Evolutionary conservation across 2,113 vertebrate species (phyloP), one percentile per base, ranked within the genome.

Genomic region (Odocoileus hemionus): DNA sequence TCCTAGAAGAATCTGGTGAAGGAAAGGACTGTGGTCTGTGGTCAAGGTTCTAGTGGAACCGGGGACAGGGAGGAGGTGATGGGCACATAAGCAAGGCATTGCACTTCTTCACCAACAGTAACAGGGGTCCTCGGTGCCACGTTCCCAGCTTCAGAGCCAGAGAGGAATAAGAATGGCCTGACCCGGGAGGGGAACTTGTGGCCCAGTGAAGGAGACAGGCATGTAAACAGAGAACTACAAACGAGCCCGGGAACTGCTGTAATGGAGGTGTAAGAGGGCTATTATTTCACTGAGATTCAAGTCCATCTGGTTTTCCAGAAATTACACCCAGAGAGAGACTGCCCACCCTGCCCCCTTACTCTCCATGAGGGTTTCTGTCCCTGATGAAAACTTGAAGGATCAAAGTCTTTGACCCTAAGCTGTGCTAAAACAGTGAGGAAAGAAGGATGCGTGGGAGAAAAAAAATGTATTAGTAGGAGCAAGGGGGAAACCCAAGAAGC

Each of bases 291-390:
- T 78, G 91, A 85, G 86, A 92, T 39, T 47, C 45, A 67, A 95
- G 76, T 89, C 74, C 84, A 52, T 95, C 67, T 96, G 94, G 57
- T 95, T 91, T 97, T 97, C 97, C 96, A 94, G 89, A 95, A 97
- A 95, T 94, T 89, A 90, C 52, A 89, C 94, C 94, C 96, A 89
- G 80, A 60, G 67, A 30, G 84, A 93, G 52, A 52, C 70, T 86
- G 55, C 58, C 55, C 39, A 52, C 82, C 79, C 82, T 52, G 26
- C 47, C 43, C 70, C 43, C 43, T 45, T 16, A 17, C 45, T 88
- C 86, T 55, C 86, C 60, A 43, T 33, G 33, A 97, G 90, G 61
- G 28, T 67, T 91, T 92, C 95, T 95, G 80, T 96, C 97, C 82
- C 96, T 83, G 52, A 95, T 25, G 26, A 91, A 70, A 94, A 89